Evolutionary conservation across 2,797 vertebrate species (phyloP).

Genomic region (Amphiprion clarkii): DNA sequence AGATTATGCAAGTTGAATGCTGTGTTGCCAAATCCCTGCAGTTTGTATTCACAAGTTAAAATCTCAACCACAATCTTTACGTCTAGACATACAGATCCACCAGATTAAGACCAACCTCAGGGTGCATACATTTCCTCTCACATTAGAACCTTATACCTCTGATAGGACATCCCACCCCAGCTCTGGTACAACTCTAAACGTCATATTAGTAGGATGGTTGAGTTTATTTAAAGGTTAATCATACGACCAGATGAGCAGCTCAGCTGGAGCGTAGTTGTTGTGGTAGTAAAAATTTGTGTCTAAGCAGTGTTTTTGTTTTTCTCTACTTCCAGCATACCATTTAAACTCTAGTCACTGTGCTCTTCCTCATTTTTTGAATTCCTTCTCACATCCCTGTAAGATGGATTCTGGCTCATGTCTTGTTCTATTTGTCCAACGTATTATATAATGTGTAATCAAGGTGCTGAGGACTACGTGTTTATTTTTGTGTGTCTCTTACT

Average conservation of each 20-base stretch:
- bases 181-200: slow-evolving; percentile 9
- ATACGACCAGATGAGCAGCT: neutral
- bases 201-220: slow-evolving; percentile 12
- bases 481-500: neutral
- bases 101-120: slow-evolving; percentile 62
- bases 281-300: neutral
- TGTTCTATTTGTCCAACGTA: slow-evolving; percentile 5
- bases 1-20: neutral
- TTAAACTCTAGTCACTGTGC: neutral
- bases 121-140: slow-evolving; percentile 40
- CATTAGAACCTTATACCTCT: slow-evolving; percentile 30
- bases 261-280: neutral
- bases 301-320: neutral
- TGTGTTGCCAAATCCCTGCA: neutral
- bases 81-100: slow-evolving; percentile 68
- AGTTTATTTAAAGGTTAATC: slow-evolving; percentile 3
- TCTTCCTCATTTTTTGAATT: slow-evolving; percentile 37
- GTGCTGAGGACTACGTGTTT: slow-evolving; percentile 8
- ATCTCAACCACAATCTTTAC: slow-evolving; percentile 38
- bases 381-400: slow-evolving; percentile 24
- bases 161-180: neutral
- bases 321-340: neutral
- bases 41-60: slow-evolving; percentile 5
- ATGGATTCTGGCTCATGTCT: slow-evolving; percentile 13
- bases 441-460: slow-evolving; percentile 37